These are phyloP conservation scores for Peromyscus attwateri DNA, from an alignment of 2,797 vertebrate genomes.

Conservation along the genomic window DNA sequence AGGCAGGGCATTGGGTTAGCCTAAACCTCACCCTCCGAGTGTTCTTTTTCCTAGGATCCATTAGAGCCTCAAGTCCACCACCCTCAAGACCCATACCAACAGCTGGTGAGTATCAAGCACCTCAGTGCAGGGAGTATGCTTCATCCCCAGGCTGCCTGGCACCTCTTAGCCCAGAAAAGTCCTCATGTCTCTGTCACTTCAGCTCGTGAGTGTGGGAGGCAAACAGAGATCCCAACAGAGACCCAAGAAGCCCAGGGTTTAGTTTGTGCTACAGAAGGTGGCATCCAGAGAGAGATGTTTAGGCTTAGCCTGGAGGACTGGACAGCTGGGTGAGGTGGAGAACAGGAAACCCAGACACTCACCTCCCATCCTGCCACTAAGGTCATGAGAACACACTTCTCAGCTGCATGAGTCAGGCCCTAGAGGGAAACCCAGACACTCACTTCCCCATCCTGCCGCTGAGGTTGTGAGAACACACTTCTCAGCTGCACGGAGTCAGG, in stretches of 20 bases:
- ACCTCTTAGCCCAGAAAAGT: neutral
- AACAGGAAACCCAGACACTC: neutral
- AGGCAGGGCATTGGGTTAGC: rapidly evolving
- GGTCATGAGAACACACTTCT: neutral
- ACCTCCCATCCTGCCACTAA: too few relatives aligned
- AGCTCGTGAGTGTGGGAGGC: neutral
- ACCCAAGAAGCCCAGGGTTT: rapidly evolving
- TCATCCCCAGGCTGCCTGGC: neutral
- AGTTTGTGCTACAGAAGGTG: neutral
- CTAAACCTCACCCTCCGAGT: too few relatives aligned
- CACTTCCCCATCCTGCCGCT: neutral
- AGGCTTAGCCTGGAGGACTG: rapidly evolving
- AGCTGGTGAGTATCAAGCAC: neutral
- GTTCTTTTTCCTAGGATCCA: neutral
- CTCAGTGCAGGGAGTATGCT: neutral
- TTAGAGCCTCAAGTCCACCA: rapidly evolving
- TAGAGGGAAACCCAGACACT: too few relatives aligned
- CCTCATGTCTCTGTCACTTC: neutral
- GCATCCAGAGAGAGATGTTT: neutral
- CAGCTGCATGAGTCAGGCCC: neutral
- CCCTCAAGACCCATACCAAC: too few relatives aligned
- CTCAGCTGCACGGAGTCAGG: neutral
- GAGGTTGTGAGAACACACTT: too few relatives aligned
- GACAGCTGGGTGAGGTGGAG: rapidly evolving
- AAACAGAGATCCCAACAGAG: rapidly evolving